Conservation (phyloP, 2,888 invertebrate species). For the Linnaemya tessellans region DNA sequence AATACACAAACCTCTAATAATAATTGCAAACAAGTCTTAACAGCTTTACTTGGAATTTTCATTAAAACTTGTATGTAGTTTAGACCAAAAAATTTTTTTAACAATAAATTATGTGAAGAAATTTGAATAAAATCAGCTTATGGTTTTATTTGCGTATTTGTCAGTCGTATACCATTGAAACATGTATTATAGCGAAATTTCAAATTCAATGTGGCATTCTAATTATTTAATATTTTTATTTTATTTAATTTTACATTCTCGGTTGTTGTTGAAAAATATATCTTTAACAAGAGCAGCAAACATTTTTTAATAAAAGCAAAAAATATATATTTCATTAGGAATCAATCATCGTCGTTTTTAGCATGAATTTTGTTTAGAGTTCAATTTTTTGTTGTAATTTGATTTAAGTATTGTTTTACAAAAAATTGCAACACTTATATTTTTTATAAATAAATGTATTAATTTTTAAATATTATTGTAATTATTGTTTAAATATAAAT, state of each 20-base stretch:
- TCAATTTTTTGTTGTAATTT: conserved; percentile 31
- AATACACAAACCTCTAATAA: conserved; percentile 34
- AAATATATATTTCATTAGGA: conserved; percentile 9
- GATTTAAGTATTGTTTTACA: conserved; percentile 62
- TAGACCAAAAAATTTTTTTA: conserved; percentile 70
- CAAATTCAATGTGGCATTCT: conserved; percentile 64
- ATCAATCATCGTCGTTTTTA: conserved; percentile 48
- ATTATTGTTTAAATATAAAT: conserved; percentile 63
- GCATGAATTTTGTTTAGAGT: conserved; percentile 60
- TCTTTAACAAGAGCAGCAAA: conserved; percentile 22
- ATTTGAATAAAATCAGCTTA: conserved; percentile 33
- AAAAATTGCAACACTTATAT: conserved; percentile 36
- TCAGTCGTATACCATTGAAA: conserved; percentile 28
- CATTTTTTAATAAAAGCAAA: conserved; percentile 2
- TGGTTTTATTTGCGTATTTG: conserved; percentile 46
- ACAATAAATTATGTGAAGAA: conserved; percentile 47
- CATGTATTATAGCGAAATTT: conserved; percentile 67
- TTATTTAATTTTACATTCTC: conserved; percentile 30
- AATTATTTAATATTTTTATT: conserved; percentile 26
- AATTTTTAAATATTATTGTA: conserved; percentile 52
- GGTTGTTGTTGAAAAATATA: conserved; percentile 46
- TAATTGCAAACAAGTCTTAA: background rate
- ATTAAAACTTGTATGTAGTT: conserved; percentile 65
- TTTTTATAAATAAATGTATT: conserved; percentile 61
- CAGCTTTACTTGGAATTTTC: conserved; percentile 69